Conservation (phyloP, 2,888 invertebrate species). For the Caenorhabditis macrosperma region DNA sequence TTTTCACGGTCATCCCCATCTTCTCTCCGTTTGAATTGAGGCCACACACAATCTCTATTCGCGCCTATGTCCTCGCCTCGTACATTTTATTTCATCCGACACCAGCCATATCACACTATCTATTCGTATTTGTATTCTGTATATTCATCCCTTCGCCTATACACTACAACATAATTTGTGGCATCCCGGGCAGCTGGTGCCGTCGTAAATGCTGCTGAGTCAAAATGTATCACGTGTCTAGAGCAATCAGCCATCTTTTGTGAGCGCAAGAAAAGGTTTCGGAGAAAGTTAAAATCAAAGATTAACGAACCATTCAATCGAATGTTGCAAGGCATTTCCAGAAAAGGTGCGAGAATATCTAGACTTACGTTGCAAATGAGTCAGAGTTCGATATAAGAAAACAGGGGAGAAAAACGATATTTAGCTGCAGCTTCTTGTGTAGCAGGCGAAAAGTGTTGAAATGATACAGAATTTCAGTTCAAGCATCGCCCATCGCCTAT, state of each 20-base stretch:
- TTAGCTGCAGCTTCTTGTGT: no score
- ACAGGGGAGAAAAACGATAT: no score
- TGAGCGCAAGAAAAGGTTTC: background rate
- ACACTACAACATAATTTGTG: constrained; percentile 20
- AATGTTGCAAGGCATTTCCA: constrained; percentile 1
- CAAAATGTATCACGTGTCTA: background rate
- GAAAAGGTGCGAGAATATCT: background rate
- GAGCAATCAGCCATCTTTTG: background rate
- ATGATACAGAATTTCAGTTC: constrained; percentile 31
- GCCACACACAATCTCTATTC: constrained; percentile 16
- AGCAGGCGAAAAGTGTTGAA: no score
- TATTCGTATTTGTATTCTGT: constrained; percentile 22
- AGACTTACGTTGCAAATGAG: constrained; percentile 1
- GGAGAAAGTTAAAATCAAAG: background rate
- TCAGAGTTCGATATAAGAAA: constrained; percentile 2
- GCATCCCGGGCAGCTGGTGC: no score
- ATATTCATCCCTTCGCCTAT: background rate
- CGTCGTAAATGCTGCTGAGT: background rate
- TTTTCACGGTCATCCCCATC: background rate
- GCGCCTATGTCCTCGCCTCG: constrained; percentile 9
- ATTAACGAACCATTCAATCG: background rate
- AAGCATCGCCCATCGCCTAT: background rate
- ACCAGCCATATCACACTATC: constrained; percentile 28
- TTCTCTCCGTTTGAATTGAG: background rate
- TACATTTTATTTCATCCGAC: background rate